A percentile compares a stretch with the other conserved stretches of the same genome.
phyloP scores from a whole-genome alignment of 2,113 vertebrate genomes.

The Dascyllus trimaculatus region DNA sequence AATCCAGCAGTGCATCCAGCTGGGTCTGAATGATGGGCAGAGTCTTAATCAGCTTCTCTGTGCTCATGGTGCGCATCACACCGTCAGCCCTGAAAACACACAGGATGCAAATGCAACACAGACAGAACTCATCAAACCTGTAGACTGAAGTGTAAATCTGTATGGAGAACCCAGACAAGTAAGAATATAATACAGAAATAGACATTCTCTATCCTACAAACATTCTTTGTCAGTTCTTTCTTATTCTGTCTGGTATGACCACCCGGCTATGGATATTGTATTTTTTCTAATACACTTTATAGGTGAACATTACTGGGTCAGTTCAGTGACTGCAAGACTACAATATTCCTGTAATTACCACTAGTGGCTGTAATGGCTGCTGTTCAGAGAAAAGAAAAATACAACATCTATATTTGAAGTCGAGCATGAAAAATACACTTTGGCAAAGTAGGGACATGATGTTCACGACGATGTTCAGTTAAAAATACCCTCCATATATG shows the following conservation, averaged over 20 bases:
- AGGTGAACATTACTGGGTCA: too few species aligned
- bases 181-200: too few species aligned
- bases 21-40: conserved; percentile 97
- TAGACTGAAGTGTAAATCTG: background rate
- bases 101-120: conserved; percentile 15
- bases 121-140: conserved; percentile 11
- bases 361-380: background rate
- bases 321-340: too few species aligned
- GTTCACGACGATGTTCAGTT: too few species aligned
- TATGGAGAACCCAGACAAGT: too few species aligned
- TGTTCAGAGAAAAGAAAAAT: background rate
- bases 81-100: conserved; percentile 88
- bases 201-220: too few species aligned
- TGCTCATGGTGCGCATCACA: conserved; percentile 97
- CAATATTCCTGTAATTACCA: background rate
- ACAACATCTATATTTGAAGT: background rate
- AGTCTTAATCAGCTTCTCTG: conserved; percentile 96
- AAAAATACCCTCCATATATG: too few species aligned
- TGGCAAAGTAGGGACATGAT: too few species aligned
- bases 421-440: too few species aligned
- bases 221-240: background rate
- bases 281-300: too few species aligned
- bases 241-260: background rate
- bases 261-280: too few species aligned
- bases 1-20: conserved; percentile 96